These are phyloP conservation scores for Hymenopus coronatus DNA, from an alignment of 2,888 invertebrate genomes.

Conservation along the genomic window DNA sequence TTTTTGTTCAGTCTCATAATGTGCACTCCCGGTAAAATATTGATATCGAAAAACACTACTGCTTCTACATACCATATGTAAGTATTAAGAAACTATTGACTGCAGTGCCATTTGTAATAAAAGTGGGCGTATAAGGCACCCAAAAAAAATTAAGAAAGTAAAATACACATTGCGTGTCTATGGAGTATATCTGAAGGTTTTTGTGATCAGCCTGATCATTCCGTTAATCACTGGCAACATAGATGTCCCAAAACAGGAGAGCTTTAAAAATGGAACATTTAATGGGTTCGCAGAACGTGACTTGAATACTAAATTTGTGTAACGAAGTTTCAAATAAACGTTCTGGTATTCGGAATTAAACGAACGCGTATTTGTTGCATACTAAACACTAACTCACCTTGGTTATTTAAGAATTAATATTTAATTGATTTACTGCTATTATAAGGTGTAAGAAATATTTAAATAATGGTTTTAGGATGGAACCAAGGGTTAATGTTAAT, in stretches of 20 bases:
- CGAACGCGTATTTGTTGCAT: not conserved
- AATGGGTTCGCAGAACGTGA: not conserved
- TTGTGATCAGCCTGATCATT: too few species aligned
- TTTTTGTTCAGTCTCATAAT: too few species aligned
- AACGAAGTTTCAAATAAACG: not conserved
- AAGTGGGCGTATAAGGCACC: too few species aligned
- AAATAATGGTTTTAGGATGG: not conserved
- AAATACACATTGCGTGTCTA: too few species aligned
- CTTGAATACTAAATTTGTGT: not conserved
- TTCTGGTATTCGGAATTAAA: not conserved
- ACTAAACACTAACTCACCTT: not conserved
- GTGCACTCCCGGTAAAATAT: too few species aligned
- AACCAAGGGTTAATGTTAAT: not conserved
- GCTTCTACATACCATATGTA: too few species aligned
- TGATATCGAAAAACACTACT: too few species aligned
- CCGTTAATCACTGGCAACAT: not conserved
- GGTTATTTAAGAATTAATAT: not conserved
- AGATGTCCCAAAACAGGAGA: not conserved
- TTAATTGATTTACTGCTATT: not conserved
- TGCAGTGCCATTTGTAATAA: too few species aligned
- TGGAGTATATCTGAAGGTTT: too few species aligned
- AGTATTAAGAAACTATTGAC: too few species aligned
- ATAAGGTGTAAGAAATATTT: not conserved
- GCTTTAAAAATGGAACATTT: not conserved
- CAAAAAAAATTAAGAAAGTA: too few species aligned